phyloP scores from a whole-genome alignment of 2,113 vertebrate species.

The Coracopsis vasa region DNA sequence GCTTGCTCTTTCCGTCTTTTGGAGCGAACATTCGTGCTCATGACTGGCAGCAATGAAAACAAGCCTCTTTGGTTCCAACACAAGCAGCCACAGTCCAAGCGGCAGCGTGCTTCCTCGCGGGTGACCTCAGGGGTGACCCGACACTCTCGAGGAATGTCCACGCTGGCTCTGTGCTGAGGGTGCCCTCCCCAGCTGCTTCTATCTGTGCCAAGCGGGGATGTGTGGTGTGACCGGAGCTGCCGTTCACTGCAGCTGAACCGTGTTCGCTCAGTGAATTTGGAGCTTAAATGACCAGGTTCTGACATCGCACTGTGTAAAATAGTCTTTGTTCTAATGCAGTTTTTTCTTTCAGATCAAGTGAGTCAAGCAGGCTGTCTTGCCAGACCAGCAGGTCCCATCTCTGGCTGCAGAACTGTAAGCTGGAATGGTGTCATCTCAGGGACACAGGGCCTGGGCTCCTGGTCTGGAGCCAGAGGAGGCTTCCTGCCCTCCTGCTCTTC shows the following conservation, averaged over 20 bases:
- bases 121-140: slow-evolving; percentile 47
- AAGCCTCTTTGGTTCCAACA: slow-evolving; percentile 34
- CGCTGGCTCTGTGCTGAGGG: neutral
- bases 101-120: slow-evolving; percentile 19
- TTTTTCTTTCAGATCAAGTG: neutral
- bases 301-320: neutral
- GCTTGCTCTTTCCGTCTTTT: slow-evolving; percentile 17
- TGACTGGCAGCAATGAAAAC: slow-evolving; percentile 42
- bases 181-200: neutral
- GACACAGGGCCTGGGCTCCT: neutral
- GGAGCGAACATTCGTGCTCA: neutral
- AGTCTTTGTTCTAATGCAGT: neutral
- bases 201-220: neutral
- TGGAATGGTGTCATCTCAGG: neutral
- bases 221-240: slow-evolving; percentile 12
- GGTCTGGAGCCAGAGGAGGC: neutral
- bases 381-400: neutral
- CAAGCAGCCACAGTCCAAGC: slow-evolving; percentile 50
- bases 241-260: neutral
- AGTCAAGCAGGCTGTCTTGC: neutral
- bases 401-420: neutral
- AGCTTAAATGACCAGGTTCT: neutral
- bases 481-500: neutral
- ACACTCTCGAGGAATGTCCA: slow-evolving; percentile 46
- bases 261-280: neutral